Base-by-base conservation (phyloP, 1,140 invertebrate species). In the Drosophila navojoa region DNA sequence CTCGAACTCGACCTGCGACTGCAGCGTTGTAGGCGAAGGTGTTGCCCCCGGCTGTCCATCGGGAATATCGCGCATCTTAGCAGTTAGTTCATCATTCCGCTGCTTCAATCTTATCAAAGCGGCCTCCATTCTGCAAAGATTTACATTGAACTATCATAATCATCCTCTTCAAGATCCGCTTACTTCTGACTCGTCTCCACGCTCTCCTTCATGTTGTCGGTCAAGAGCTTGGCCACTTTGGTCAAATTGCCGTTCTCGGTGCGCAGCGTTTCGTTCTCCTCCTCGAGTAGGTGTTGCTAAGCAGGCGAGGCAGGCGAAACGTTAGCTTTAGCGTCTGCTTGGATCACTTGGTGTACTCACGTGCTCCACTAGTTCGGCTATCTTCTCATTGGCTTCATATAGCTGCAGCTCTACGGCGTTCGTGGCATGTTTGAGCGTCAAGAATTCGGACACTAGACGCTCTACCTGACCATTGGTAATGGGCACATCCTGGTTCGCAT, bases 331-430 rank as follows among this genome's bases (percentile, higher is more conserved):
- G 1, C 16, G n/a, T 16, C 9, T 9, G 40, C 7, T 6, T 19
- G 16, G 1, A 22, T 0, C 15, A 9, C 42, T 16, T 45, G 42
- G 5, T 55, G 1, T 5, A 73, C 76, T 79, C 55, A 92, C 91
- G 44, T 90, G 90, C 59, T 92, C 91, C 49, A 92, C 53, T 3
- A 92, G 59, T 55, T 92, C 91, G 0, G 91, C 70, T 62, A 92
- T 92, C 64, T 92, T 92, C 55, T 92, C 91, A 54, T 92, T 92
- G 44, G 91, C 91, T 58, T 92, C 91, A 40, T 92, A 92, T 25
- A 92, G 69, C 53, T 92, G 91, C 25, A 92, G 66, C 25, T 92
- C 91, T 9, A 92, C 91, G 1, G 74, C 70, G 40, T 81, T 91
- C 15, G 82, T 90, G 29, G 82, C 35, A 27, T 86, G 75, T 52